Evolutionary conservation across 2,113 vertebrate species (phyloP).

Genomic region (Brachirus orientalis): DNA sequence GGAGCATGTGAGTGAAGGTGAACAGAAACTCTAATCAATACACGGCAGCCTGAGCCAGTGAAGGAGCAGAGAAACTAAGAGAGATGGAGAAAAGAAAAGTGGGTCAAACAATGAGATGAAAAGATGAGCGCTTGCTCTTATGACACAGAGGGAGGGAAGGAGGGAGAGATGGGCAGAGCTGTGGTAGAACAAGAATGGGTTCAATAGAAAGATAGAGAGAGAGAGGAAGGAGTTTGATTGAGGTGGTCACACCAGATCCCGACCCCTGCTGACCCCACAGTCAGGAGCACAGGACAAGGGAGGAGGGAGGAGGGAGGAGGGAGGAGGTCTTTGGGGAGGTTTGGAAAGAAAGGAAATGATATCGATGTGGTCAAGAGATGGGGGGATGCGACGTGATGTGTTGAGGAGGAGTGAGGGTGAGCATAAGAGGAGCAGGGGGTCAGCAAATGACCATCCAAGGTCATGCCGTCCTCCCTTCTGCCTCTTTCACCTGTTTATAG

Average conservation of each 20-base stretch:
- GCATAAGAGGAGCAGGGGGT: slow-evolving; percentile 16
- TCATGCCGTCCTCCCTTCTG: no score
- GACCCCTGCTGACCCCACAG: slow-evolving; percentile 63
- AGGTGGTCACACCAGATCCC: slow-evolving; percentile 38
- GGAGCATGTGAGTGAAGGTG: slow-evolving; percentile 65
- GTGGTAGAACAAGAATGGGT: slow-evolving; percentile 14
- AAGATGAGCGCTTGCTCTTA: slow-evolving; percentile 21
- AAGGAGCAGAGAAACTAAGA: slow-evolving; percentile 37
- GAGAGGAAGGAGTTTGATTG: slow-evolving; percentile 12
- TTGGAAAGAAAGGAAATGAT: slow-evolving; percentile 35
- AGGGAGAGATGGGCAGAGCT: slow-evolving; percentile 16
- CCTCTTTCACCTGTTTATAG: no score
- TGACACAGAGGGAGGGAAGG: slow-evolving; percentile 26
- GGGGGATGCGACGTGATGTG: slow-evolving; percentile 16
- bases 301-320: neutral
- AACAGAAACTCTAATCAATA: slow-evolving; percentile 81
- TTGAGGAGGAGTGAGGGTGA: neutral
- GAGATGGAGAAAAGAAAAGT: slow-evolving; percentile 54
- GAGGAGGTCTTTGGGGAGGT: slow-evolving; percentile 35
- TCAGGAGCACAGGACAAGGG: slow-evolving; percentile 19
- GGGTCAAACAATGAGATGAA: slow-evolving; percentile 67
- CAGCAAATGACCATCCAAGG: slow-evolving; percentile 23
- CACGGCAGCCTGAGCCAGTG: slow-evolving; percentile 49
- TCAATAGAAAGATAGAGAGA: slow-evolving; percentile 24
- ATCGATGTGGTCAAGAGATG: slow-evolving; percentile 51